Conservation (phyloP, 2,888 invertebrate species). For the Blomia tropicalis region DNA sequence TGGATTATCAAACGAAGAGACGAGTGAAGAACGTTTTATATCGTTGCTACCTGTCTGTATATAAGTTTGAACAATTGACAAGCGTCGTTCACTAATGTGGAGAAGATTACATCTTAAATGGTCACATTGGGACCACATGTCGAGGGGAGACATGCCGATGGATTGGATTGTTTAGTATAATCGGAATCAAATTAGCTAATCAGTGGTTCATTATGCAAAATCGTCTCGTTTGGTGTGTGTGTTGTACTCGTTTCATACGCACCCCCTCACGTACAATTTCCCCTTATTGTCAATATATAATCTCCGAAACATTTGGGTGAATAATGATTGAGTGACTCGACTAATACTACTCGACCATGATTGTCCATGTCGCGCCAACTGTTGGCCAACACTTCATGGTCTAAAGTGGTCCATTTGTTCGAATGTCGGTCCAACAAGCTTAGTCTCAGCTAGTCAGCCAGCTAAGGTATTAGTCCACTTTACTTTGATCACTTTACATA, state of each 20-base stretch:
- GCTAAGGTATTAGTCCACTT: neutral
- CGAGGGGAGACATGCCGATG: neutral
- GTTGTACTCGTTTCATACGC: too few relatives aligned
- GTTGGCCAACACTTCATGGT: too few relatives aligned
- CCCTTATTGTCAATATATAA: too few relatives aligned
- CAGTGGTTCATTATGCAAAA: neutral
- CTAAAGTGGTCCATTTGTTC: neutral
- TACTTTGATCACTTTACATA: neutral
- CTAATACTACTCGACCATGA: neutral
- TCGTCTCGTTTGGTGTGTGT: too few relatives aligned
- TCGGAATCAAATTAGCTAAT: neutral
- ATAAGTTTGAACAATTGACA: neutral
- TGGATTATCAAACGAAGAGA: neutral
- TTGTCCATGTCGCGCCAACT: neutral
- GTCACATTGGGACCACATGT: neutral
- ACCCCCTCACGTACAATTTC: too few relatives aligned
- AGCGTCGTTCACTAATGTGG: neutral
- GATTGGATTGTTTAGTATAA: neutral
- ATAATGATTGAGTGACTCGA: neutral
- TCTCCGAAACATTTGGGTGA: too few relatives aligned
- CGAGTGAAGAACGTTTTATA: neutral
- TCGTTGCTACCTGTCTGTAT: neutral
- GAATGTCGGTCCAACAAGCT: too few relatives aligned
- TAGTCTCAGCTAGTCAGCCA: neutral
- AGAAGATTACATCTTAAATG: too few relatives aligned